A percentile compares a stretch with the other conserved stretches of the same genome.
Evolutionary conservation across 2,113 vertebrate genomes (phyloP).

Genomic region (Hyaena hyaena): DNA sequence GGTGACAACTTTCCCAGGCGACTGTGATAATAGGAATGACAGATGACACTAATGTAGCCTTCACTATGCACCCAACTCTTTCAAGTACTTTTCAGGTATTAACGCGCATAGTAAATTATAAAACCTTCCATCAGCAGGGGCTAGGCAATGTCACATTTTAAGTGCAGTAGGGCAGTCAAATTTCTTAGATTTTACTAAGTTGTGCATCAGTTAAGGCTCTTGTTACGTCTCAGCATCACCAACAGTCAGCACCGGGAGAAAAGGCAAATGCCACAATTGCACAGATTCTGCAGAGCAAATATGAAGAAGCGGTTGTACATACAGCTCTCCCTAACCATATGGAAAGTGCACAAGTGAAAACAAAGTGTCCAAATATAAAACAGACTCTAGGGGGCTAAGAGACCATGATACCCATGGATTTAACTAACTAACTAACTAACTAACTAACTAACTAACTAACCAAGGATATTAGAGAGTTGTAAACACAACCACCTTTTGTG

Average conservation of each 20-base stretch:
- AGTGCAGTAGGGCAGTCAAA: background rate
- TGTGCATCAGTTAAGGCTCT: background rate
- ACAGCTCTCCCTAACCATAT: background rate
- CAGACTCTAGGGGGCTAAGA: background rate
- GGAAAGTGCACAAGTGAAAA: background rate
- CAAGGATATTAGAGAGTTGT: background rate
- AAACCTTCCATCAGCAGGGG: background rate
- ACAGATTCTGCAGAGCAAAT: background rate
- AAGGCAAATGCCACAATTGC: background rate
- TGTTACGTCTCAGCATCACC: background rate
- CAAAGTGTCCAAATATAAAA: conserved; percentile 16
- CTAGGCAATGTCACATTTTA: background rate
- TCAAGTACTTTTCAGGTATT: background rate
- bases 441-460: background rate
- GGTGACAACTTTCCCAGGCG: background rate
- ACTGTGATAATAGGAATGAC: background rate
- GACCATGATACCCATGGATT: background rate
- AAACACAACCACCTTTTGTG: background rate
- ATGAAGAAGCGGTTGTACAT: background rate
- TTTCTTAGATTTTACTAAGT: background rate
- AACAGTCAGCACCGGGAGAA: background rate
- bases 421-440: background rate
- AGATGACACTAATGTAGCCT: background rate
- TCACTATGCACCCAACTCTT: background rate
- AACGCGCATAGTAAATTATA: background rate